Conservation (phyloP, 2,113 vertebrate genomes). For the Columba janthina region DNA sequence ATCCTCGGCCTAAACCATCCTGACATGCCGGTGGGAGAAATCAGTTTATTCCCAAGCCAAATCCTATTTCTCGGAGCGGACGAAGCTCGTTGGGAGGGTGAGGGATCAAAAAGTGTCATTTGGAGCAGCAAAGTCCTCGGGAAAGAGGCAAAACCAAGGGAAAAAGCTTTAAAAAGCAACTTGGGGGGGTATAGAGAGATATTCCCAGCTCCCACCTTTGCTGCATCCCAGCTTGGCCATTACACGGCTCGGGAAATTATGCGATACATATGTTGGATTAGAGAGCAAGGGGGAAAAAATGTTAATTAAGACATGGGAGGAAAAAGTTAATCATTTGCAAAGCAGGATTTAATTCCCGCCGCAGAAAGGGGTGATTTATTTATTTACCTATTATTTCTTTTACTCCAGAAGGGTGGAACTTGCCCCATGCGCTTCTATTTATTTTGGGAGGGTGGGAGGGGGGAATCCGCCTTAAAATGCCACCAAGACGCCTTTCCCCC, state of each 20-base stretch:
- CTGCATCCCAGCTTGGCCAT: neutral
- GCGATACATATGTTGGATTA: neutral
- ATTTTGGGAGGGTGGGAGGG: too few relatives aligned
- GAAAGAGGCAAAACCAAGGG: neutral
- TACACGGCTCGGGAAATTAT: neutral
- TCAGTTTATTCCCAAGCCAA: neutral
- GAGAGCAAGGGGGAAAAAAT: neutral
- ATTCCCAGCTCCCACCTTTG: neutral
- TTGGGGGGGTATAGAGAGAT: neutral
- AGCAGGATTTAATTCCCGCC: neutral
- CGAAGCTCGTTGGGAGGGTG: neutral
- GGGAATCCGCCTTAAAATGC: neutral
- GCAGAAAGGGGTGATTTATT: neutral
- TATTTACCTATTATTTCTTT: neutral
- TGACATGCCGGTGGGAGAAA: neutral
- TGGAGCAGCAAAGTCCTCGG: neutral
- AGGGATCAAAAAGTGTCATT: neutral
- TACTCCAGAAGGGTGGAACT: neutral
- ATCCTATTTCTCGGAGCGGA: neutral
- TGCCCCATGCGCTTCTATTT: neutral
- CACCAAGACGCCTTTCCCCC: neutral
- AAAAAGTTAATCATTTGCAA: neutral
- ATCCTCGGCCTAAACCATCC: neutral
- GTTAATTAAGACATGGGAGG: neutral
- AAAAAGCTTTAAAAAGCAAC: neutral